Conservation (phyloP, 2,797 vertebrate species). For the Darevskia mixta region DNA sequence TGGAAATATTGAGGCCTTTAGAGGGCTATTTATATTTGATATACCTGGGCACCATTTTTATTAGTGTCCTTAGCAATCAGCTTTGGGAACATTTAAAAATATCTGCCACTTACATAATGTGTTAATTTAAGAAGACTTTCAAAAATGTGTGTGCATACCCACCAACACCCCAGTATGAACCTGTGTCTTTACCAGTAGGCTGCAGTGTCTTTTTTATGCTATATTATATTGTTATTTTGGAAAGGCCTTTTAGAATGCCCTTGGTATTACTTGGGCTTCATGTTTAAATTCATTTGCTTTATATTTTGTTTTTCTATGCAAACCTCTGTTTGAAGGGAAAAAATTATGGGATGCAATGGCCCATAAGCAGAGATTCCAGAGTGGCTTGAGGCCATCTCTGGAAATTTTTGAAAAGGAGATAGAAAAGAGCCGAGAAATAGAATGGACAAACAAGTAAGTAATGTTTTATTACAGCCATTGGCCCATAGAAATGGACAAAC, state of each 20-base stretch:
- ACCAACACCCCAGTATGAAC: background rate
- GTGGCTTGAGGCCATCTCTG: too few species aligned
- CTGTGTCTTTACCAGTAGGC: slow-evolving; percentile 19
- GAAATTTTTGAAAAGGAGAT: background rate
- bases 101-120: slow-evolving; percentile 17
- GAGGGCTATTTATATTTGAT: slow-evolving; percentile 34
- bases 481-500: too few species aligned
- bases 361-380: background rate
- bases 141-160: slow-evolving; percentile 12
- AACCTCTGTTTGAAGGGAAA: background rate
- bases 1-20: slow-evolving; percentile 60
- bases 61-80: slow-evolving; percentile 36
- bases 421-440: background rate
- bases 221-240: background rate
- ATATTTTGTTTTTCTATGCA: background rate
- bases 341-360: background rate
- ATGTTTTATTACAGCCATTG: too few species aligned
- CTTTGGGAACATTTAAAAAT: slow-evolving; percentile 44
- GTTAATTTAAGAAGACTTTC: slow-evolving; percentile 17
- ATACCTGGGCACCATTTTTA: slow-evolving; percentile 42
- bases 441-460: too few species aligned
- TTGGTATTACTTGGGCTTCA: background rate
- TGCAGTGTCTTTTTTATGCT: background rate
- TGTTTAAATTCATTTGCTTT: background rate
- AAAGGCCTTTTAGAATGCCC: background rate